Base-by-base conservation (phyloP, 2,797 vertebrate genomes). In the Phoxinus dragarum region DNA sequence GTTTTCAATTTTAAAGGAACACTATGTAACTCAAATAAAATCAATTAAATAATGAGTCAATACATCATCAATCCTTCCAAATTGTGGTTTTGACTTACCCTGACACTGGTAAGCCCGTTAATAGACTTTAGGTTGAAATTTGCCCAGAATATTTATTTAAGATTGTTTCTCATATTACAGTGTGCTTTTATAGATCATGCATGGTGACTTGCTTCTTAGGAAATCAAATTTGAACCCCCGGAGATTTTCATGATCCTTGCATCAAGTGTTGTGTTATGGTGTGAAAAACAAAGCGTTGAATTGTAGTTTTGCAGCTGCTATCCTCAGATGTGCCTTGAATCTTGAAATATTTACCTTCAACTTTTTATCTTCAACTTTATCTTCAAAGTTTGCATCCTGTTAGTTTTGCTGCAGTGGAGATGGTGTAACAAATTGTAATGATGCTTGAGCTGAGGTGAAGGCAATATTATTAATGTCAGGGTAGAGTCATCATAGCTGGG, bases 391-490 rank as follows among this genome's bases (percentile, higher is more conserved):
- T 59, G 81, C 68, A 71, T 82, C 76, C 17, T 59, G 44, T 84
- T 82, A 82, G 82, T 82, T 88, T 84, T 85, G 79, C 84, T 81
- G 82, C 68, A 71, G 67, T n/a, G 59, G 49, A 81, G 67, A 75
- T 81, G 84, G 36, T 84, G 74, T 81, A 84, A 81, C 59, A 80
- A 81, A 86, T 81, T 10, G 84, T 54, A 78, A 71, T 88, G 52
- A 88, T 74, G 73, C 64, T 80, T 80, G 72, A 85, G 74, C 67
- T 84, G 79, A 80, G 78, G 81, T 74, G 76, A 59, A 81, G 38
- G 71, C 66, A 80, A 77, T 84, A 82, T 82, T 56, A 85, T 84
- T 86, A 80, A 84, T 82, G 86, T 88, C 66, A 85, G 59, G 36
- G 34, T 40, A 74, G 75, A 89, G 79, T 87, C 73, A 72, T 87